Base-by-base conservation (phyloP, 1,140 invertebrate genomes). In the Brachionus plicatilis region DNA sequence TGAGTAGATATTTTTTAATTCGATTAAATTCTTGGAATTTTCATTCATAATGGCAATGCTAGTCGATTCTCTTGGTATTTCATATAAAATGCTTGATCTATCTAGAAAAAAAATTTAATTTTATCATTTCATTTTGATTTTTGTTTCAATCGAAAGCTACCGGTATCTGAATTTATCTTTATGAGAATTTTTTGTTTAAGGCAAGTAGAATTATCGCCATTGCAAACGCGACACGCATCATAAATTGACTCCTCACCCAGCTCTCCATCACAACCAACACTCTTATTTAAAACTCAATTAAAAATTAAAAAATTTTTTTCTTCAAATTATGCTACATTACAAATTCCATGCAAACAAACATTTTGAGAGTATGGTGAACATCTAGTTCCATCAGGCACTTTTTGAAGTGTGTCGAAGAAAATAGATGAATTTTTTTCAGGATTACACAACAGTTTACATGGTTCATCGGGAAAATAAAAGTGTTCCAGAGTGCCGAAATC, bases 181-280 rank as follows among this genome's bases (percentile, higher is more conserved):
- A 72, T 8, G 6, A 43, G 0, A 4, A 41, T 41, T 72, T 72
- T 17, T 41, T 41, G 17, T 41, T 43, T 20, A 2, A n/a, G 92
- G 89, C 96, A 97, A 24, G 93, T 94, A 45, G 93, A 93, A 88
- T 95, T 95, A 87, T 95, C 92, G 0, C 95, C 95, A 11, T 93
- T 93, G 89, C 96, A 97, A 27, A 95, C 92, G 0, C 95, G 95
- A 89, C 95, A 97, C 33, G 91, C 91, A 89, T 97, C 94, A 83
- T 94, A 89, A 84, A 91, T 91, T 86, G 92, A 92, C 7, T 91
- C 91, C 3, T 95, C 96, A 85, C 93, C 92, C 8, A 97, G 91
- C 68, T 92, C 89, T 89, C 95, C 94, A 89, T 97, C 94, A 90
- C 95, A 97, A 70, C 95, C 96, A 65, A 94, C 94, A 60, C 92